Base-by-base conservation (phyloP, 2,797 vertebrate genomes). In the Botia almorhae region DNA sequence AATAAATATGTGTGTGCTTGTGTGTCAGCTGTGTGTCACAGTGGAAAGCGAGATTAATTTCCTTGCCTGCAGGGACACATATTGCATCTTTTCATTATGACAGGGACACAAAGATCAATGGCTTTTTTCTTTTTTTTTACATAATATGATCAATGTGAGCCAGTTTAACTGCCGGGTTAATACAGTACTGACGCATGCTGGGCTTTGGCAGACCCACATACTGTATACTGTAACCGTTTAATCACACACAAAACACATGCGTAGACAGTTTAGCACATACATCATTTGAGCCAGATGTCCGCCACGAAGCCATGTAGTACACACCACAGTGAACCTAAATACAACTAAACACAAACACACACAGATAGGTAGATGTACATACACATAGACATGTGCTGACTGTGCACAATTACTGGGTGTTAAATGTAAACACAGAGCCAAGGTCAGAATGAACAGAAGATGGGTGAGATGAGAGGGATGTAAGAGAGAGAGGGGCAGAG, bases 61-160 rank as follows among this genome's bases (percentile, higher is more conserved):
- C 83, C 78, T 83, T 83, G 85, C 88, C 90, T 81, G 87, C 71
- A 85, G 89, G 92, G 89, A 90, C 89, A 90, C 85, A 85, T 89
- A 92, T 89, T 91, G 89, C 89, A 89, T 90, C 87, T 87, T 87
- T 89, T 91, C 88, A 92, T 91, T 92, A 91, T 90, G 89, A 89
- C 89, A 90, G 87, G 87, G 87, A 88, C 85, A 83, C 84, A 50
- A 87, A 87, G 92, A 93, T 93, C 92, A 90, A 92, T 93, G 88
- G 8, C 14, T 33, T 80, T 71, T 51, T 23, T 23, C 1, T 33
- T 55, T 78, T 87, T 87, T 91, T 93, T 94, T 85, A 93, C 88
- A 91, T 93, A 92, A 93, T 79, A 87, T 87, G 89, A 90, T 93
- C 92, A 84, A 91, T 93, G 88, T 75, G 80, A 89, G 85, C 82